These are phyloP conservation scores for Axea sp. DNA, from an alignment of 2,888 invertebrate genomes.

Conservation along the genomic window DNA sequence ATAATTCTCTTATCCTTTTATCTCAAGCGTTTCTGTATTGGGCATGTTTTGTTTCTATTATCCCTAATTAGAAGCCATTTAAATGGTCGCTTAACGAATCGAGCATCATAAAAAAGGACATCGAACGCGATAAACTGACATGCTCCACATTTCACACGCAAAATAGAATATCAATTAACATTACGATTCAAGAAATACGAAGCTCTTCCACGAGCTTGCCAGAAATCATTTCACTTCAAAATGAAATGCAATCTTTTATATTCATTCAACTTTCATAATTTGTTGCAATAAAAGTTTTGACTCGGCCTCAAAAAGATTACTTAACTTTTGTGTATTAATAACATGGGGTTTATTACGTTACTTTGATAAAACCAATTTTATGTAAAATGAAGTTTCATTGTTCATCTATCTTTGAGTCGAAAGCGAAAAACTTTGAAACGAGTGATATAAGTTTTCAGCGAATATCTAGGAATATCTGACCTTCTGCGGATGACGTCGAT, in stretches of 20 bases:
- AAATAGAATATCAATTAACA: conserved; percentile 43
- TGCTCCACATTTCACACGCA: conserved; percentile 36
- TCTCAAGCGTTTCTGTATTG: conserved; percentile 75
- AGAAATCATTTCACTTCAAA: conserved; percentile 6
- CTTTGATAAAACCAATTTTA: conserved; percentile 25
- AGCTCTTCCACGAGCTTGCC: conserved; percentile 12
- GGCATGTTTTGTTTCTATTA: conserved; percentile 76
- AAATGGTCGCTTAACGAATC: conserved; percentile 72
- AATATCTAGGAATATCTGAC: conserved; percentile 1
- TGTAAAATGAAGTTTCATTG: conserved; percentile 23
- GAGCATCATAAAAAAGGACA: conserved; percentile 61
- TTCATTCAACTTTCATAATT: conserved; percentile 23
- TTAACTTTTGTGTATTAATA: conserved; percentile 30
- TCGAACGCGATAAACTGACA: conserved; percentile 41
- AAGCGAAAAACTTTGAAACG: conserved; percentile 6
- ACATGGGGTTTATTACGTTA: conserved; percentile 17
- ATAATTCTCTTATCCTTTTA: conserved; percentile 66
- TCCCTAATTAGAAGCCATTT: conserved; percentile 77
- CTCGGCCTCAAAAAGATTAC: conserved; percentile 7
- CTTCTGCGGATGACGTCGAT: conserved; percentile 11
- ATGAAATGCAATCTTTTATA: background rate
- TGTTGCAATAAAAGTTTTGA: conserved; percentile 9
- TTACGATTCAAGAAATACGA: conserved; percentile 1
- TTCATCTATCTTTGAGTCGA: conserved; percentile 18
- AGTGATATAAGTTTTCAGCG: conserved; percentile 12